phyloP scores from a whole-genome alignment of 2,888 invertebrate genomes.

The Penaeus monodon region DNA sequence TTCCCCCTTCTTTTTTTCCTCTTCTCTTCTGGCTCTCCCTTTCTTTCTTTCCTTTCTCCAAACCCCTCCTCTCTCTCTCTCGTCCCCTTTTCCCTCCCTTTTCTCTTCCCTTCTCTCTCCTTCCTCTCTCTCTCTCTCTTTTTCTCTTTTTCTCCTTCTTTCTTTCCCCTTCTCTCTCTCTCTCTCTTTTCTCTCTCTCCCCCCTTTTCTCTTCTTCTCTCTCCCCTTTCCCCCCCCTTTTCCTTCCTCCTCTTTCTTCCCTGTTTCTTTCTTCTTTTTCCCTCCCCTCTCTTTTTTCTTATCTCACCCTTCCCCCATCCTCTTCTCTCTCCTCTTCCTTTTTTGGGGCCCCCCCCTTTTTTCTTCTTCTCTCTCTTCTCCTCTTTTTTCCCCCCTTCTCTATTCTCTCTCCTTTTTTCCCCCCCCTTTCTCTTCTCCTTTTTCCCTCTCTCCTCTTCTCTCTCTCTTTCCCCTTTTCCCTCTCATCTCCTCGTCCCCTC shows the following conservation, averaged over 20 bases:
- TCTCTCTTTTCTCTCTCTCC: background rate
- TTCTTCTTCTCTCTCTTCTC: background rate
- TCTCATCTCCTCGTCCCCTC: background rate
- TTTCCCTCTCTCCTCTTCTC: background rate
- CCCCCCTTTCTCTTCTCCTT: background rate
- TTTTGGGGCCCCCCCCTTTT: no score
- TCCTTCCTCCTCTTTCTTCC: no score
- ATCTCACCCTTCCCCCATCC: no score
- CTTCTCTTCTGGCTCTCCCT: background rate
- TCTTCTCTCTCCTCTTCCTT: no score
- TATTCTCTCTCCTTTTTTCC: background rate
- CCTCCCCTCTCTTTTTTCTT: no score
- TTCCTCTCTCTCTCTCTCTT: background rate
- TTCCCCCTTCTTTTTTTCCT: no score
- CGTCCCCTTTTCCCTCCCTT: background rate
- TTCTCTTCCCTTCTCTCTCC: no score
- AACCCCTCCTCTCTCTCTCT: background rate
- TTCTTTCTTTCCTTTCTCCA: background rate
- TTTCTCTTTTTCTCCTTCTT: background rate
- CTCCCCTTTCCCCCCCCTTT: no score
- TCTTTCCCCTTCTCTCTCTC: background rate
- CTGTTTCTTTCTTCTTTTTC: no score
- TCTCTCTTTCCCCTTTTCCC: background rate
- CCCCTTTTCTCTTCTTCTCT: background rate
- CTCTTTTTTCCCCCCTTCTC: background rate